Evolutionary conservation across 2,797 vertebrate species (phyloP), one percentile per base, ranked within the genome.

Genomic region (Amblyopsis hoosieri): DNA sequence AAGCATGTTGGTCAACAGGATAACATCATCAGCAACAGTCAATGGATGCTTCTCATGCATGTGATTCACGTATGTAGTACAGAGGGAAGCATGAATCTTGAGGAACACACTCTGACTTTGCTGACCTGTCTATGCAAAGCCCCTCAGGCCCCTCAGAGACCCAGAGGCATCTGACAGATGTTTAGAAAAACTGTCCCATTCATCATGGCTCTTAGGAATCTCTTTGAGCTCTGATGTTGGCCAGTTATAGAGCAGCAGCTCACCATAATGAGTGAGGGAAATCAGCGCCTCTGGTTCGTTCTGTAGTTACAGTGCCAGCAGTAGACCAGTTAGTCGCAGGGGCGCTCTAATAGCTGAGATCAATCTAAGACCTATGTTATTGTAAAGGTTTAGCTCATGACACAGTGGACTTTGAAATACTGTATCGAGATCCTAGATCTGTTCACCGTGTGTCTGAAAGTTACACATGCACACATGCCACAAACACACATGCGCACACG

Each of bases 91-190:
- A 69, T 71, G 62, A 74, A 67, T 69, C 67, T 69, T 57, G 66
- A 66, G 60, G 74, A 85, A 72, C 75, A 87, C 78, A 78, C 66
- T 68, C 61, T 84, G 66, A 81, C 79, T 84, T 75, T 31, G 6
- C 47, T 85, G 86, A 87, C 83, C 82, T 82, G 79, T 76, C 76
- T 19, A 12, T 81, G 2, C 33, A 42, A 65, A 42, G 54, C 75
- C 78, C 84, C 67, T 57, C 54, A 7, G 84, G 71, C 76, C 68
- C 69, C 33, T 37, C 33, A 71, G 66, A 80, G 60, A 80, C 66
- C 71, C 54, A 46, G 6, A 81, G 75, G 78, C 79, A 80, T 80
- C 83, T 17, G 31, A 84, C 88, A 91, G 88, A 87, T 87, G 87
- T 85, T 83, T 48, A 37, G 54, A 67, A 77, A 86, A 85, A 81